These are phyloP conservation scores for Dreissena rostriformis DNA, from an alignment of 1,140 invertebrate species.

Conservation along the genomic window DNA sequence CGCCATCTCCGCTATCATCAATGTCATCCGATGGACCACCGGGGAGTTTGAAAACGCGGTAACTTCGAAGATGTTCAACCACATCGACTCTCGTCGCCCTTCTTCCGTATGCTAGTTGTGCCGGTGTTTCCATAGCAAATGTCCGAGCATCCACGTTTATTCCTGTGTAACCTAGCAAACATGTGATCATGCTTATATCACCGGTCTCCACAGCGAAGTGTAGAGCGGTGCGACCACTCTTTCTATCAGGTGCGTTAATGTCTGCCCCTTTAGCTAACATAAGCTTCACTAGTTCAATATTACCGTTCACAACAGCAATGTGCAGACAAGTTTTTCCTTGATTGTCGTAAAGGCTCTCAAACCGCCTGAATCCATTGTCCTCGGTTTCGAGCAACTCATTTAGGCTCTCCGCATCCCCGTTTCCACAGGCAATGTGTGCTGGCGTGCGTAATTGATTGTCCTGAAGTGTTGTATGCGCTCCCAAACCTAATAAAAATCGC, in stretches of 20 bases:
- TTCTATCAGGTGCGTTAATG: slow-evolving; percentile 86
- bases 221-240: slow-evolving; percentile 68
- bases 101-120: no score
- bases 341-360: slow-evolving; percentile 2
- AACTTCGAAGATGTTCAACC: no score
- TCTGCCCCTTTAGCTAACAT: slow-evolving; percentile 78
- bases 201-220: slow-evolving; percentile 47
- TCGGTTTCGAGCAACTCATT: neutral
- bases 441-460: slow-evolving; percentile 74
- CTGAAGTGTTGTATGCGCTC: slow-evolving; percentile 82
- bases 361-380: neutral
- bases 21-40: no score
- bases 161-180: no score
- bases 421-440: slow-evolving; percentile 81
- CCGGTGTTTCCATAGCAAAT: no score
- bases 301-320: neutral
- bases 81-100: no score
- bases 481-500: slow-evolving; percentile 86
- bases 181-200: no score
- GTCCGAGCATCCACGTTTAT: neutral
- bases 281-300: neutral
- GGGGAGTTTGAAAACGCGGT: no score
- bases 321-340: slow-evolving; percentile 31
- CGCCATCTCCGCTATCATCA: no score
- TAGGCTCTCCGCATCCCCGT: slow-evolving; percentile 83